Base-by-base conservation (phyloP, 2,113 vertebrate genomes). In the Mus spicilegus region DNA sequence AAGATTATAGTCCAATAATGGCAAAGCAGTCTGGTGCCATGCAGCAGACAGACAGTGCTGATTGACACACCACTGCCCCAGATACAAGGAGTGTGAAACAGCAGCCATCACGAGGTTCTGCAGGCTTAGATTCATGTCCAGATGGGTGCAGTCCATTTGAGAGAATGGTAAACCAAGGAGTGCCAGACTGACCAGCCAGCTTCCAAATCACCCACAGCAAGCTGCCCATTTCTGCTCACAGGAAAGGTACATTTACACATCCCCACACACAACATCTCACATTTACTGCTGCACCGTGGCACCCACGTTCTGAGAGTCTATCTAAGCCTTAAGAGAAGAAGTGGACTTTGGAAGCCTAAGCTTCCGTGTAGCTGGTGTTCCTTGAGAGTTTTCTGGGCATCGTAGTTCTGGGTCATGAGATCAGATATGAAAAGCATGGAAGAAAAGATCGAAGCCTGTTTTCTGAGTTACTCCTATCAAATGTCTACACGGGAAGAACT, bases 41-140 rank as follows among this genome's bases (percentile, higher is more conserved):
- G 67, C 81, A 96, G 94, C 75, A 93, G 96, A 75, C 82, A 94
- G 20, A 8, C 81, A 26, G 73, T 0, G 10, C 28, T 89, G 51
- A 84, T 1, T 51, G 49, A 39, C 28, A 75, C 4, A 70, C 63
- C 42, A 20, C 84, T 56, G 42, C 26, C 26, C 39, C n/a, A 65
- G 26, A 63, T 14, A 28, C 76, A 26, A 56, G 84, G 67, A 90
- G 84, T 75, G 26, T 75, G 88, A 26, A 67, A 51, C 94, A 91
- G n/a, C 85, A 93, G 78, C 75, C 87, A 95, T 0, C 87, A 81
- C 90, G 73, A 58, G 61, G 65, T 89, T 90, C 91, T 69, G n/a
- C 97, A 63, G 90, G 94, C 92, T 96, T 94, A 88, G n/a, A 92
- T 95, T 97, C 84, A 94, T 30, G 85, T 58, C 51, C 78, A 49